These are phyloP conservation scores for Tokudaia tokunoshimensis DNA, from an alignment of 2,797 vertebrate species.

Conservation along the genomic window DNA sequence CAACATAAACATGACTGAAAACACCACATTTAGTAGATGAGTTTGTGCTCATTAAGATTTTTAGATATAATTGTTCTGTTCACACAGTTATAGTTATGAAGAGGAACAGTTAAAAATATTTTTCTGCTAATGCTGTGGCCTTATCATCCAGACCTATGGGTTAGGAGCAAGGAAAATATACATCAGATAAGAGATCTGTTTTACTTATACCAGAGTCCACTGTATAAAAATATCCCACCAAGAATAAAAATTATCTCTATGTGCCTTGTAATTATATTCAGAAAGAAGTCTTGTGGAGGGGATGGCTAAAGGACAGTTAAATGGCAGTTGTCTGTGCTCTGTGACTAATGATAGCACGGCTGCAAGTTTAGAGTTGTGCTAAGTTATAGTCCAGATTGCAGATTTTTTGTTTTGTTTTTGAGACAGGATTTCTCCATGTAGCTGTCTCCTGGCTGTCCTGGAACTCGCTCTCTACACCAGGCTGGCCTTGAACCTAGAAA, in stretches of 20 bases:
- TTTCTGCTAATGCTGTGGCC: neutral
- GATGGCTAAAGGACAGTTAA: constrained; percentile 6
- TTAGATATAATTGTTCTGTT: constrained; percentile 39
- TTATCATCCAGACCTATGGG: constrained; percentile 6
- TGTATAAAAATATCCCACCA: constrained; percentile 3
- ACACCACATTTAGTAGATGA: constrained; percentile 42
- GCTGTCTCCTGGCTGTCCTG: neutral
- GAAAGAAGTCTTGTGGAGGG: constrained; percentile 42
- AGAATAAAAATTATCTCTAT: neutral
- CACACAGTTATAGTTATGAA: neutral
- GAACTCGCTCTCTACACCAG: neutral
- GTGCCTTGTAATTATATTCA: neutral
- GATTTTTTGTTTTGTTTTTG: neutral
- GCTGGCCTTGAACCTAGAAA: neutral
- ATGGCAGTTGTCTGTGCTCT: neutral
- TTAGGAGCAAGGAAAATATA: neutral
- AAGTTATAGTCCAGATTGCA: constrained; percentile 24
- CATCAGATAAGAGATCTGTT: constrained; percentile 10
- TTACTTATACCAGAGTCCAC: neutral
- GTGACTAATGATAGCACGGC: neutral
- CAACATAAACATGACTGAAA: constrained; percentile 2
- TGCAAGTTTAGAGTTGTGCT: constrained; percentile 7
- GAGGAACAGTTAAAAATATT: constrained; percentile 10
- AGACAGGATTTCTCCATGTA: neutral
- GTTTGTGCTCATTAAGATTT: constrained; percentile 5